phyloP scores from a whole-genome alignment of 2,113 vertebrate species.

The Probosciger aterrimus region DNA sequence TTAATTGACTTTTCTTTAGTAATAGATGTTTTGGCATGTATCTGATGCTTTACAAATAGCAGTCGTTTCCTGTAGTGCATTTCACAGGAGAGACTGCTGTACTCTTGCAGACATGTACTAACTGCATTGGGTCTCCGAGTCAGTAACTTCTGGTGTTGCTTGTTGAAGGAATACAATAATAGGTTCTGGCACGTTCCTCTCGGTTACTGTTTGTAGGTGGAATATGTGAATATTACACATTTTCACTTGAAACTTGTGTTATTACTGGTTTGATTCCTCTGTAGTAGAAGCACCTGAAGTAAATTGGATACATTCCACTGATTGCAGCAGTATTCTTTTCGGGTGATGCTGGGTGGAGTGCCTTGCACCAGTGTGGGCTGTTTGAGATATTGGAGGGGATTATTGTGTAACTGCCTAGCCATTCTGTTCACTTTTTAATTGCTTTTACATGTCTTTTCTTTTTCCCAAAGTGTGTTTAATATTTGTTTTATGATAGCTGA shows the following conservation, averaged over 20 bases:
- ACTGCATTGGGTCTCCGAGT: background rate
- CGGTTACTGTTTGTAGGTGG: background rate
- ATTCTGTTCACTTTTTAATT: conserved; percentile 48
- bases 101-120: background rate
- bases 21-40: background rate
- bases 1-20: conserved; percentile 38
- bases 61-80: background rate
- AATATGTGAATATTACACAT: background rate
- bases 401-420: conserved; percentile 33
- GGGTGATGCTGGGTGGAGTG: background rate
- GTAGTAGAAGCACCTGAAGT: background rate
- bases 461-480: conserved; percentile 46
- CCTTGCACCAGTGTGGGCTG: background rate
- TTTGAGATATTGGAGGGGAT: background rate
- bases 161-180: background rate
- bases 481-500: conserved; percentile 57
- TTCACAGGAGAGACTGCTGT: background rate
- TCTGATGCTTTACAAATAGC: background rate
- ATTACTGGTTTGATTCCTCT: background rate
- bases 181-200: background rate
- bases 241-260: background rate
- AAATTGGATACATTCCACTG: background rate
- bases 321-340: background rate
- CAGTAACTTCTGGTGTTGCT: background rate
- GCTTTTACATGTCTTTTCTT: conserved; percentile 34